A percentile compares a stretch with the other conserved stretches of the same genome.
These are phyloP conservation scores for Dioctria rufipes DNA, from an alignment of 2,888 invertebrate genomes.

Conservation along the genomic window DNA sequence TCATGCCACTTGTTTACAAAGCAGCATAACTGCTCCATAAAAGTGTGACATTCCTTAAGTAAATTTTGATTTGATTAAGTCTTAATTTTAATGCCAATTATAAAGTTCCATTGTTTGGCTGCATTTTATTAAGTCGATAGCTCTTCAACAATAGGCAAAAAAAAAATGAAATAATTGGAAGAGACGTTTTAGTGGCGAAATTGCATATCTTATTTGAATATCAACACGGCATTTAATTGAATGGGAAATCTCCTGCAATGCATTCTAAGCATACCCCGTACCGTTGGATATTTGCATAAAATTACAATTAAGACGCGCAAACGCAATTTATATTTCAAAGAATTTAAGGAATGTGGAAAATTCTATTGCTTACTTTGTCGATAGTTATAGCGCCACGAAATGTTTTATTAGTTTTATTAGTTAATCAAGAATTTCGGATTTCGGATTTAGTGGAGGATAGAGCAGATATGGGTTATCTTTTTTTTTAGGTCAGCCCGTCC, in stretches of 20 bases:
- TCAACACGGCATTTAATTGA: not conserved
- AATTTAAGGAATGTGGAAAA: too few species aligned
- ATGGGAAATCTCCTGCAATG: not conserved
- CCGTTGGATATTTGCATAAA: constrained; percentile 15
- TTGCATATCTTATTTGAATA: not conserved
- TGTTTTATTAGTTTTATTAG: too few species aligned
- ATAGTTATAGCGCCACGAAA: too few species aligned
- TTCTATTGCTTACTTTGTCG: too few species aligned
- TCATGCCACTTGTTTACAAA: not conserved
- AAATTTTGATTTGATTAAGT: not conserved
- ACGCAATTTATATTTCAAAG: too few species aligned
- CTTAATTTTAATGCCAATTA: not conserved
- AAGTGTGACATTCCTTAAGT: constrained; percentile 5
- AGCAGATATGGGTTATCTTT: too few species aligned
- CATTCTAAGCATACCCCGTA: not conserved
- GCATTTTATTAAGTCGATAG: not conserved
- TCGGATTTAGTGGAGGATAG: too few species aligned
- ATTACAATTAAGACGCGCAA: not conserved
- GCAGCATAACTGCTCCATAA: constrained; percentile 15
- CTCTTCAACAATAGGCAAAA: not conserved
- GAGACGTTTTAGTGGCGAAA: not conserved
- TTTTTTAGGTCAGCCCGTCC: too few species aligned
- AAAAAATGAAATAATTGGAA: constrained; percentile 14
- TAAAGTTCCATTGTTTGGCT: constrained; percentile 17
- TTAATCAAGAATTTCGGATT: too few species aligned